These are phyloP conservation scores for Setipinna tenuifilis DNA, from an alignment of 2,797 vertebrate species.

Conservation along the genomic window DNA sequence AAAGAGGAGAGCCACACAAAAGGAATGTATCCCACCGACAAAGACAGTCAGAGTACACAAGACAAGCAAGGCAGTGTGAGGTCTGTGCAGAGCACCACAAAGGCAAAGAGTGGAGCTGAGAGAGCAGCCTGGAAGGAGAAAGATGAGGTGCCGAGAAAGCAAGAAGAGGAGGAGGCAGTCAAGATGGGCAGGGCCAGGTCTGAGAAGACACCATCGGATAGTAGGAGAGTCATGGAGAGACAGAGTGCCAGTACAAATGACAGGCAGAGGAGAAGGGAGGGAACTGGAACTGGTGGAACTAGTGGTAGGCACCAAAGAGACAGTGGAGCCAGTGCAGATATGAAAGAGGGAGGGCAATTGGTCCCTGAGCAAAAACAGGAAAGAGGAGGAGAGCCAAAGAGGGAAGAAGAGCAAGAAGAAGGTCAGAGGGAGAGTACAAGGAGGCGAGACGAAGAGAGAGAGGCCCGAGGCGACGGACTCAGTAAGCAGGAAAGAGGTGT, in stretches of 20 bases:
- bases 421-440: background rate
- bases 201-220: background rate
- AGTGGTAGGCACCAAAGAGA: too few species aligned
- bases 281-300: background rate
- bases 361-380: background rate
- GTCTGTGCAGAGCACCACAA: background rate
- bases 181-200: background rate
- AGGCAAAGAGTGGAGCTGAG: background rate
- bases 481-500: background rate
- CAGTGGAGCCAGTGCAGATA: background rate
- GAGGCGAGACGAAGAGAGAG: too few species aligned
- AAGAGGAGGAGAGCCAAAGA: background rate
- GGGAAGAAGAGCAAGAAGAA: background rate
- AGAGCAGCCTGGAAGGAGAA: background rate
- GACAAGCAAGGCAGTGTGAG: background rate
- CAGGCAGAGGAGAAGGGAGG: background rate
- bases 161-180: background rate
- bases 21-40: background rate
- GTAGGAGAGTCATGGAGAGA: slow-evolving; percentile 10
- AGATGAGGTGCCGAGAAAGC: background rate
- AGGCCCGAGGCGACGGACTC: background rate
- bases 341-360: slow-evolving; percentile 2
- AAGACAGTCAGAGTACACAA: background rate
- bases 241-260: slow-evolving; percentile 31
- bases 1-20: background rate